These are phyloP conservation scores for Cheilosia urbana DNA, from an alignment of 2,888 invertebrate genomes.

Conservation along the genomic window DNA sequence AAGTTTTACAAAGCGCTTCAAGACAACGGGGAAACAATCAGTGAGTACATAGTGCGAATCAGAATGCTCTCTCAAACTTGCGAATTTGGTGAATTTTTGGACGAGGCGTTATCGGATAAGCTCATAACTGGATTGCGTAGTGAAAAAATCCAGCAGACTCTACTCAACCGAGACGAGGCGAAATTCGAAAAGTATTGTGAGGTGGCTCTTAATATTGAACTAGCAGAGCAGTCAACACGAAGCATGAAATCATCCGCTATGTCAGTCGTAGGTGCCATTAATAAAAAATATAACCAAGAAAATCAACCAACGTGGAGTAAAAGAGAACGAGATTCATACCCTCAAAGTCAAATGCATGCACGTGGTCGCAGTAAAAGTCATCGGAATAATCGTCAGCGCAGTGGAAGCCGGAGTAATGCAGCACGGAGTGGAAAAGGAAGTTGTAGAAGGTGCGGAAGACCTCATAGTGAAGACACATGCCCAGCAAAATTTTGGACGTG, in stretches of 20 bases:
- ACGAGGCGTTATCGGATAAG: slow-evolving; percentile 42
- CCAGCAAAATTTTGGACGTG: slow-evolving; percentile 36
- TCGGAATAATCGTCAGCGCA: slow-evolving; percentile 10
- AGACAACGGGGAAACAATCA: slow-evolving; percentile 30
- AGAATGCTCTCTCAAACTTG: slow-evolving; percentile 49
- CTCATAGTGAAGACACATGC: slow-evolving; percentile 14
- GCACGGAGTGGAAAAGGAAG: neutral
- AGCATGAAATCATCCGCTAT: slow-evolving; percentile 26
- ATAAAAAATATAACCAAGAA: slow-evolving; percentile 10
- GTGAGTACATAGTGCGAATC: slow-evolving; percentile 39
- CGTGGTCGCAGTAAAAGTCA: slow-evolving; percentile 5
- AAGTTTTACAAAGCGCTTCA: slow-evolving; percentile 35
- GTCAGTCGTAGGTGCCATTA: slow-evolving; percentile 17
- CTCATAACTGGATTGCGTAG: slow-evolving; percentile 27
- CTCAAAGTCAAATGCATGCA: neutral
- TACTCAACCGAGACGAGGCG: slow-evolving; percentile 19
- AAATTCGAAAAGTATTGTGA: slow-evolving; percentile 48
- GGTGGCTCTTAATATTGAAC: slow-evolving; percentile 27
- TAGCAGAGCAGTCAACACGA: slow-evolving; percentile 23
- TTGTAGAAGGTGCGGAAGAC: too few species aligned
- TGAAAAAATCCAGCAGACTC: slow-evolving; percentile 39
- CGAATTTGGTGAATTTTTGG: slow-evolving; percentile 32
- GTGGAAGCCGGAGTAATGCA: neutral
- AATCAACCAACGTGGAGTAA: neutral
- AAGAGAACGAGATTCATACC: too few species aligned